These are phyloP conservation scores for Leptoclinus maculatus DNA, from an alignment of 2,797 vertebrate genomes.

Conservation along the genomic window DNA sequence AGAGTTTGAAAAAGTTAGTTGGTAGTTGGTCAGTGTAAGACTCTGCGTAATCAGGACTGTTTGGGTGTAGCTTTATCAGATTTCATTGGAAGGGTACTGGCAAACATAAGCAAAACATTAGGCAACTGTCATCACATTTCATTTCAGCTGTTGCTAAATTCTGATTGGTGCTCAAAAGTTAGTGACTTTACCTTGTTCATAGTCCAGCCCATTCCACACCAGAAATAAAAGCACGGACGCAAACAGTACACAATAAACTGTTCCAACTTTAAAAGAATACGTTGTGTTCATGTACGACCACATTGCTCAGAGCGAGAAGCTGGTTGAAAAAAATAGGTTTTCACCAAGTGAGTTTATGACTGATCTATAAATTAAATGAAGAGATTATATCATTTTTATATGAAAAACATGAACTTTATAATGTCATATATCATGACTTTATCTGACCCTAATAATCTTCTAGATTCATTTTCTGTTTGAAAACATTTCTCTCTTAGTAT, in stretches of 20 bases:
- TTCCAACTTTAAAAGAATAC: neutral
- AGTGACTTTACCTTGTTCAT: neutral
- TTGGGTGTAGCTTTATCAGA: neutral
- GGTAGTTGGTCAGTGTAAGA: neutral
- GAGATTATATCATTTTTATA: neutral
- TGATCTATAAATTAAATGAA: neutral
- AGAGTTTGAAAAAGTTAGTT: neutral
- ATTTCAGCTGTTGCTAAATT: neutral
- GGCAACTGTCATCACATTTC: neutral
- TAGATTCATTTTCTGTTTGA: neutral
- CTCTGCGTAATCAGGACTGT: neutral
- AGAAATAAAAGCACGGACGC: neutral
- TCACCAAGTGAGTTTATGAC: neutral
- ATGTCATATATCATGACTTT: neutral
- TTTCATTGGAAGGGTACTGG: neutral
- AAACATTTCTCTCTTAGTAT: neutral
- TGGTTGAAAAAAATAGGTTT: neutral
- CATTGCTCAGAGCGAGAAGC: neutral
- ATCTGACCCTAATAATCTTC: neutral
- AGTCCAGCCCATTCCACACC: neutral
- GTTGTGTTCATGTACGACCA: neutral
- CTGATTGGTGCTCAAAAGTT: neutral
- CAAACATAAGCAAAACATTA: neutral
- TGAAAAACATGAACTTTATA: neutral
- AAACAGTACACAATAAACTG: neutral